These are phyloP conservation scores for Echeneis naucrates DNA, from an alignment of 2,797 vertebrate species.

Conservation along the genomic window DNA sequence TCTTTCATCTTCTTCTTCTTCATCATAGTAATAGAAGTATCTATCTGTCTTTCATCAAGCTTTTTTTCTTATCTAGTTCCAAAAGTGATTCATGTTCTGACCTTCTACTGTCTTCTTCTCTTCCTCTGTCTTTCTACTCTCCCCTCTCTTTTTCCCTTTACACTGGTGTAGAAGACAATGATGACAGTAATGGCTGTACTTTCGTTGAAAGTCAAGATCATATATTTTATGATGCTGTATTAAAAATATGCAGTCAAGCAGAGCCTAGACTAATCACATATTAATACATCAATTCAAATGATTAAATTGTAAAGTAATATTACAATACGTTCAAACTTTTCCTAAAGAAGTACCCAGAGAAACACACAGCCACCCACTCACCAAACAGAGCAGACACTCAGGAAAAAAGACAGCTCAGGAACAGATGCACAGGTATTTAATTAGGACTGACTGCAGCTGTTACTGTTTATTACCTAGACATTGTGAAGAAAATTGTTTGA, in stretches of 20 bases:
- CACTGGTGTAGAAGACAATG: constrained; percentile 19
- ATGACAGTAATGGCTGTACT: constrained; percentile 34
- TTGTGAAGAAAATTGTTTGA: constrained; percentile 68
- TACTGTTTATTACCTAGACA: constrained; percentile 76
- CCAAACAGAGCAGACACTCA: constrained; percentile 39
- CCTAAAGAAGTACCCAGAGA: constrained; percentile 1
- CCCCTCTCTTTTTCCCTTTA: constrained; percentile 9
- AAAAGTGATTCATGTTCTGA: constrained; percentile 53
- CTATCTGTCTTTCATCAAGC: constrained; percentile 39
- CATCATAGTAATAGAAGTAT: constrained; percentile 51
- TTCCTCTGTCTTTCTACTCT: constrained; percentile 15
- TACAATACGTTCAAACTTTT: not conserved
- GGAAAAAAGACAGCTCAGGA: constrained; percentile 52
- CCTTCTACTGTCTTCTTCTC: constrained; percentile 28
- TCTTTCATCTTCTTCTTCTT: constrained; percentile 51
- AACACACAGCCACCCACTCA: constrained; percentile 21
- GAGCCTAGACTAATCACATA: constrained; percentile 16
- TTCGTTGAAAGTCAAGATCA: constrained; percentile 45
- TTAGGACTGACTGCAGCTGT: constrained; percentile 82
- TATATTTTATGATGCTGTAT: constrained; percentile 40
- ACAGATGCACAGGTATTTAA: constrained; percentile 82
- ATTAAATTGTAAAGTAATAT: not conserved
- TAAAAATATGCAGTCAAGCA: constrained; percentile 10
- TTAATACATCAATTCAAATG: constrained; percentile 9
- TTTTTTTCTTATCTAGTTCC: constrained; percentile 56